These are phyloP conservation scores for Aphyosemion australe DNA, from an alignment of 2,113 vertebrate genomes.

Conservation along the genomic window DNA sequence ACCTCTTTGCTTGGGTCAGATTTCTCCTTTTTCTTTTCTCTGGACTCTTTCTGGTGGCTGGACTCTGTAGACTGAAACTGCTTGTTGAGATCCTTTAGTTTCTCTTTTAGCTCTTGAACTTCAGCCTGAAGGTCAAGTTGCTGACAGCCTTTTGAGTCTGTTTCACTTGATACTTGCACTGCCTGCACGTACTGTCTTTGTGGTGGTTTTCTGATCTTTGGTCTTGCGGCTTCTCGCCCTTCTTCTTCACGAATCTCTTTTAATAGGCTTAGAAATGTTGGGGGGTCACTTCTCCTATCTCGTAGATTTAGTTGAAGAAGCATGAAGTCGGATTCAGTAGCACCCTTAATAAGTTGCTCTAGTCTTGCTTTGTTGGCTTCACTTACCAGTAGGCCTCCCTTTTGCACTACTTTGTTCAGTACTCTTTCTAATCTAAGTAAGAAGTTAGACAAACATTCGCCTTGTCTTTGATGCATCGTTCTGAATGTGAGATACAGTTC, in stretches of 20 bases:
- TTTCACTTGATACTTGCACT: neutral
- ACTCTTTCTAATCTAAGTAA: neutral
- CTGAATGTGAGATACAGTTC: slow-evolving; percentile 1
- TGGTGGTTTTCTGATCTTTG: neutral
- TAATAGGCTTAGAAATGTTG: neutral
- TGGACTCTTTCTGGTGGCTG: neutral
- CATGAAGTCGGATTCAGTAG: too few relatives aligned
- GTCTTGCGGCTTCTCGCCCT: neutral
- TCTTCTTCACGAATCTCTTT: neutral
- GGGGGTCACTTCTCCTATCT: neutral
- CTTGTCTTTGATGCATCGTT: neutral
- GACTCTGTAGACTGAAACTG: neutral
- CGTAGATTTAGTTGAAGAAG: neutral
- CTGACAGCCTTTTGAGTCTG: neutral
- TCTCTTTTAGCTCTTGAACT: neutral
- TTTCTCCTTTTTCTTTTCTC: neutral
- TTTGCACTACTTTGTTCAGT: neutral
- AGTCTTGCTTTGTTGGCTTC: neutral
- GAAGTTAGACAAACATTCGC: too few relatives aligned
- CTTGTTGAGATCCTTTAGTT: neutral
- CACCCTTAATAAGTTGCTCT: too few relatives aligned
- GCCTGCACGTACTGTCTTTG: neutral
- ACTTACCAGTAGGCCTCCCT: neutral
- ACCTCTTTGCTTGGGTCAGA: neutral
- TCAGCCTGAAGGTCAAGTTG: neutral